Conservation (phyloP, 2,797 vertebrate genomes). For the Phalloptychus januarius region DNA sequence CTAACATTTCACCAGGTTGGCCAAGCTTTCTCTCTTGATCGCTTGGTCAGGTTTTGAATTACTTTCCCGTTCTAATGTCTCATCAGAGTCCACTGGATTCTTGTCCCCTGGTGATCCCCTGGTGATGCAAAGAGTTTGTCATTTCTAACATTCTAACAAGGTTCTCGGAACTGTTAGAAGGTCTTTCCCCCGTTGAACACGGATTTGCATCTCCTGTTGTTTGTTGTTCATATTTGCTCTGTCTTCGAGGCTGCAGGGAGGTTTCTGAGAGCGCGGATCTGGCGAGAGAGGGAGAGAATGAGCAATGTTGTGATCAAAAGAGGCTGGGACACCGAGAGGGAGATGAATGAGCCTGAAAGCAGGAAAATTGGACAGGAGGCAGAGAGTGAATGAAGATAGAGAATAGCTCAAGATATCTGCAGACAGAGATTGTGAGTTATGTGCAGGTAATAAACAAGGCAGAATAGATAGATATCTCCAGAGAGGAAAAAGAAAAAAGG, state of each 20-base stretch:
- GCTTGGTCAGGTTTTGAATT: neutral
- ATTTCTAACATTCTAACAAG: neutral
- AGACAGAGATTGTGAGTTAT: slow-evolving; percentile 77
- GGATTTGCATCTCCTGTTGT: slow-evolving; percentile 54
- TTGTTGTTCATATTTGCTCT: slow-evolving; percentile 30
- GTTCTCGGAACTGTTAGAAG: neutral
- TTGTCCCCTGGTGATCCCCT: neutral
- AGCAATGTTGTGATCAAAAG: slow-evolving; percentile 73
- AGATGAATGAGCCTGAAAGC: slow-evolving; percentile 78
- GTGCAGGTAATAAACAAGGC: slow-evolving; percentile 77
- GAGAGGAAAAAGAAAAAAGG: slow-evolving; percentile 67
- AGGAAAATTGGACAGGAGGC: slow-evolving; percentile 79
- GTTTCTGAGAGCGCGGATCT: slow-evolving; percentile 64
- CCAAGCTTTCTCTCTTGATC: neutral
- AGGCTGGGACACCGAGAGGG: slow-evolving; percentile 69
- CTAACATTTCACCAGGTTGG: neutral
- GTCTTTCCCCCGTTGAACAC: neutral
- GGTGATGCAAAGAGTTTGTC: neutral
- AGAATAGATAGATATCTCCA: slow-evolving; percentile 75
- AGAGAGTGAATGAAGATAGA: slow-evolving; percentile 78
- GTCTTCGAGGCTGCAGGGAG: slow-evolving; percentile 52
- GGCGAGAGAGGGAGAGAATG: slow-evolving; percentile 59
- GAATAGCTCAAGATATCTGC: slow-evolving; percentile 71
- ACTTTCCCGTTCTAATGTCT: neutral
- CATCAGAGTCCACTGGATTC: neutral